Conservation (phyloP, 2,888 invertebrate species). For the Chelonus formosanus region DNA sequence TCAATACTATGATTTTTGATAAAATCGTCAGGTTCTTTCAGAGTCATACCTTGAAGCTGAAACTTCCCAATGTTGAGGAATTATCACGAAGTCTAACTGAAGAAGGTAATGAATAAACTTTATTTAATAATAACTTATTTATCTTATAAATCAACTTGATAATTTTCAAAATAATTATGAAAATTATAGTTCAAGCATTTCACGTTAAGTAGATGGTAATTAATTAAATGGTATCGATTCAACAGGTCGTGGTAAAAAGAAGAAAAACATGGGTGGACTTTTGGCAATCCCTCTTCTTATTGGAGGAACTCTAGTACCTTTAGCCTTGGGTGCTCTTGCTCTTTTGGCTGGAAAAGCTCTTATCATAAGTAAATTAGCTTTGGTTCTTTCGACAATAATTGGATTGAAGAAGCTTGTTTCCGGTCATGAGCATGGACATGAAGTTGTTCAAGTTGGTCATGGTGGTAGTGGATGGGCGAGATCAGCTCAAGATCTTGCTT, state of each 20-base stretch:
- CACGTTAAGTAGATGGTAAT: no score
- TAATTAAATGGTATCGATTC: no score
- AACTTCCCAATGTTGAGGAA: conserved; percentile 76
- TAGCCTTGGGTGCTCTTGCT: conserved; percentile 84
- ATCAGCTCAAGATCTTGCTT: conserved; percentile 70
- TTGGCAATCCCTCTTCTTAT: conserved; percentile 82
- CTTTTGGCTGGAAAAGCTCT: conserved; percentile 85
- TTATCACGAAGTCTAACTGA: conserved; percentile 71
- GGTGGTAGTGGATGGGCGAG: conserved; percentile 74
- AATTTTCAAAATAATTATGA: not conserved
- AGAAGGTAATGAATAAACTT: conserved; percentile 62
- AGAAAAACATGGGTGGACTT: conserved; percentile 78
- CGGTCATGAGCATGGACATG: conserved; percentile 70
- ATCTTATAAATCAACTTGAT: not conserved
- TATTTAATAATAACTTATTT: not conserved
- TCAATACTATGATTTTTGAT: conserved; percentile 80
- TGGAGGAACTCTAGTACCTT: conserved; percentile 81
- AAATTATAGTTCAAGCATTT: no score
- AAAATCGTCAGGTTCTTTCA: conserved; percentile 79
- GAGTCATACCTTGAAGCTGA: conserved; percentile 82
- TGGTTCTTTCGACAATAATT: conserved; percentile 84
- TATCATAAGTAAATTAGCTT: conserved; percentile 83
- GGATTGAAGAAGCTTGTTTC: conserved; percentile 85
- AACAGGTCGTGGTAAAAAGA: conserved; percentile 71
- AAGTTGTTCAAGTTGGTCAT: conserved; percentile 73